phyloP scores from a whole-genome alignment of 2,888 invertebrate species.

The Cephus sareptanus region DNA sequence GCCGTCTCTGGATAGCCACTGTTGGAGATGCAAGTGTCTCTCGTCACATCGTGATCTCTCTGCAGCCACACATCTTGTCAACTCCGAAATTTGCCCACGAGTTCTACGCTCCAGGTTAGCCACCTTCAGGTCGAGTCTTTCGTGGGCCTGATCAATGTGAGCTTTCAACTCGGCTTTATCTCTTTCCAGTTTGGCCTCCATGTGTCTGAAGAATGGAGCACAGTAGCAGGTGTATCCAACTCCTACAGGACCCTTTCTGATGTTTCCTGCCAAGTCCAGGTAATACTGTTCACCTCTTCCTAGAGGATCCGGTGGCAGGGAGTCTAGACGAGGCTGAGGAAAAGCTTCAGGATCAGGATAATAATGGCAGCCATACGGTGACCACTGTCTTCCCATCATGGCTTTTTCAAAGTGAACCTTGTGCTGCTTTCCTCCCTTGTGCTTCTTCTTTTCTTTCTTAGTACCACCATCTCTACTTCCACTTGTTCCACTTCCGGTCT shows the following conservation, averaged over 20 bases:
- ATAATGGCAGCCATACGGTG: conserved; percentile 92
- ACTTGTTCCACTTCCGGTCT: conserved; percentile 66
- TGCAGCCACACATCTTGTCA: conserved; percentile 75
- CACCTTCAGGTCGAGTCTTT: conserved; percentile 83
- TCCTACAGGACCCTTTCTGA: conserved; percentile 95
- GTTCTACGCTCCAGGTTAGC: conserved; percentile 81
- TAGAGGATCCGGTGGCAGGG: conserved; percentile 86
- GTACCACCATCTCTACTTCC: conserved; percentile 68
- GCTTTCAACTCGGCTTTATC: conserved; percentile 84
- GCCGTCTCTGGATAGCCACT: conserved; percentile 76
- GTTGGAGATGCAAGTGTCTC: conserved; percentile 76
- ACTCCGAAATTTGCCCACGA: conserved; percentile 77
- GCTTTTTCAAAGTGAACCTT: conserved; percentile 70
- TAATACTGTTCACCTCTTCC: conserved; percentile 93
- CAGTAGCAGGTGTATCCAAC: conserved; percentile 94
- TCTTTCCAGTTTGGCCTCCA: conserved; percentile 85
- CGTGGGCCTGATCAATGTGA: conserved; percentile 83
- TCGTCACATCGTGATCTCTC: conserved; percentile 74
- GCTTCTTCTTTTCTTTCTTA: conserved; percentile 61
- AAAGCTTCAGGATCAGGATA: conserved; percentile 88
- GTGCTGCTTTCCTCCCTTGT: conserved; percentile 63
- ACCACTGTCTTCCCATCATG: conserved; percentile 72
- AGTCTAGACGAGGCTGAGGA: conserved; percentile 86
- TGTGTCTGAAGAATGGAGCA: conserved; percentile 88
- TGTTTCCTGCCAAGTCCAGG: conserved; percentile 93